Conservation (phyloP, 2,797 vertebrate genomes). For the Aplochiton taeniatus region DNA sequence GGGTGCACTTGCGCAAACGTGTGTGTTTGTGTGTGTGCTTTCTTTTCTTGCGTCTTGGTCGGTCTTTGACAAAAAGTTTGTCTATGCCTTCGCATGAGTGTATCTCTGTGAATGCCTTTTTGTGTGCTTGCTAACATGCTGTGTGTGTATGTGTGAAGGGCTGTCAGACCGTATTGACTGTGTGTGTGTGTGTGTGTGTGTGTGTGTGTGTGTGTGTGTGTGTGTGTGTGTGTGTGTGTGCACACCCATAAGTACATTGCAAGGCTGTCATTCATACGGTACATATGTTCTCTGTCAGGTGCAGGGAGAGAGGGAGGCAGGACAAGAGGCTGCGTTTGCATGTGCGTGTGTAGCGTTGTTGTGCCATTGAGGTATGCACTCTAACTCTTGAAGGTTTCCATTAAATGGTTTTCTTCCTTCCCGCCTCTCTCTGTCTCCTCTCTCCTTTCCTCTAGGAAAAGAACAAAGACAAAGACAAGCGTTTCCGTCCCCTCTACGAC, state of each 20-base stretch:
- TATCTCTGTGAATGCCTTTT: no score
- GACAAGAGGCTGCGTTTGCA: slow-evolving; percentile 12
- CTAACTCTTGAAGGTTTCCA: slow-evolving; percentile 1
- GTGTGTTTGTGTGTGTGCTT: neutral
- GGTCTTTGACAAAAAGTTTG: no score
- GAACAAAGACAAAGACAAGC: slow-evolving; percentile 95
- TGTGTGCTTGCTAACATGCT: no score
- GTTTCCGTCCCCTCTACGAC: slow-evolving; percentile 95
- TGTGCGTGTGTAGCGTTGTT: neutral
- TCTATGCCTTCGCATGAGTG: no score
- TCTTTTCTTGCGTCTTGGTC: no score
- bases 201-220: slow-evolving; percentile 21
- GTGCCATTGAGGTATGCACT: neutral
- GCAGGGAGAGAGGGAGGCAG: neutral
- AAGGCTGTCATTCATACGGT: slow-evolving; percentile 12
- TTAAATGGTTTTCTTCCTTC: slow-evolving; percentile 12
- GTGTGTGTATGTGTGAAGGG: no score
- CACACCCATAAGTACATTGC: neutral
- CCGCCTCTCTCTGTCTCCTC: neutral
- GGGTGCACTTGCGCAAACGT: no score
- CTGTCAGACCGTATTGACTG: no score
- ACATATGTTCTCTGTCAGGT: slow-evolving; percentile 13
- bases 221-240: slow-evolving; percentile 18
- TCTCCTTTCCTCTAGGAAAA: slow-evolving; percentile 69
- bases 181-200: slow-evolving; percentile 37